These are phyloP conservation scores for Sepiola atlantica DNA, from an alignment of 2,888 invertebrate species.

Conservation along the genomic window DNA sequence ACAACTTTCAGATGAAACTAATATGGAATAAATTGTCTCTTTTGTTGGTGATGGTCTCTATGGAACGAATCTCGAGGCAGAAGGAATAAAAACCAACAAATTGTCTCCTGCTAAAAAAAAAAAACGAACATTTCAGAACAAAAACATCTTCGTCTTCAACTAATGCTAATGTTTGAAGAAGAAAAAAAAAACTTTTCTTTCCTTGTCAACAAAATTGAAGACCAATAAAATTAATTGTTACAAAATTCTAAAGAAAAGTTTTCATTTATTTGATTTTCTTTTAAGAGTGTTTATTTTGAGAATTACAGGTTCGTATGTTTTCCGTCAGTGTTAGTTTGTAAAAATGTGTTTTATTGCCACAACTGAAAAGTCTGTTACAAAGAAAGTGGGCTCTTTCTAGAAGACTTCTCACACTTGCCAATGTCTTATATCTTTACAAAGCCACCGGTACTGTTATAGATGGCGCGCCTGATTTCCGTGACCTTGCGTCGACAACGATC, in stretches of 20 bases:
- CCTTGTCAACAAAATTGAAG: background rate
- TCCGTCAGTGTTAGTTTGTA: too few relatives aligned
- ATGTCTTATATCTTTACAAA: too few relatives aligned
- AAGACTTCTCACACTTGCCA: too few relatives aligned
- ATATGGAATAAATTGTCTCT: background rate
- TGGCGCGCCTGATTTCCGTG: too few relatives aligned
- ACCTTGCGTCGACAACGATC: too few relatives aligned
- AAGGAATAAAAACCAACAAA: background rate
- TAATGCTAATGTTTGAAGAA: background rate
- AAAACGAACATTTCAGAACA: background rate
- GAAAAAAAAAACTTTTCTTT: background rate
- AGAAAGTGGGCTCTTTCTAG: too few relatives aligned
- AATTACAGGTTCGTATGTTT: too few relatives aligned
- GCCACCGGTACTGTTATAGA: too few relatives aligned
- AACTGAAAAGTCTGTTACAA: too few relatives aligned
- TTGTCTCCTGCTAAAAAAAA: background rate
- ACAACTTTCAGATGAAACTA: background rate
- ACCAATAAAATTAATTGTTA: background rate
- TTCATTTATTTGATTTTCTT: background rate
- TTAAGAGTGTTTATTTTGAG: too few relatives aligned
- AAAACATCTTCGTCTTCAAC: background rate
- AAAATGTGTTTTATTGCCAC: too few relatives aligned
- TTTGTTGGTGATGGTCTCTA: background rate
- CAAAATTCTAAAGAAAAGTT: background rate
- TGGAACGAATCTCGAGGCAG: background rate